Evolutionary conservation across 2,888 invertebrate species (phyloP).

Genomic region (Heliconius aoede): DNA sequence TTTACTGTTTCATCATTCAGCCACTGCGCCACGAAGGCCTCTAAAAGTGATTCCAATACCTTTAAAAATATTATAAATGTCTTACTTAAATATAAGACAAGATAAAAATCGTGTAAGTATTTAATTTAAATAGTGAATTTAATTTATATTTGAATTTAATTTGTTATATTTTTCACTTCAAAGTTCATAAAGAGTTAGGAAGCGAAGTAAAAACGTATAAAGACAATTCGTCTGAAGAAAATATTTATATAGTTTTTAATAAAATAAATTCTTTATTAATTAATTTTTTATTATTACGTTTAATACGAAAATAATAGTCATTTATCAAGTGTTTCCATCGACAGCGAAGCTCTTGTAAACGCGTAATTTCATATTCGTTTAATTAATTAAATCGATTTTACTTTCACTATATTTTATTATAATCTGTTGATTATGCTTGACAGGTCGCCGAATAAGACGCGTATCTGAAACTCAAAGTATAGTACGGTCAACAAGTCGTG

Average conservation of each 20-base stretch:
- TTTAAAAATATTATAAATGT: no score
- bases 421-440: conserved; percentile 17
- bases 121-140: no score
- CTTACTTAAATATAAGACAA: no score
- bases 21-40: no score
- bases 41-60: no score
- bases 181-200: no score
- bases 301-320: background rate
- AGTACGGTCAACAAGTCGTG: no score
- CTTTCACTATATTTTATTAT: conserved; percentile 27
- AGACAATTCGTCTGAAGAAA: background rate
- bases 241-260: background rate
- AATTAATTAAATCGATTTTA: conserved; percentile 29
- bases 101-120: no score
- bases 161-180: no score
- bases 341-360: conserved; percentile 1
- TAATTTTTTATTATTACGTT: no score
- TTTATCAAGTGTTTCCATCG: background rate
- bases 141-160: no score
- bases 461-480: conserved; percentile 4
- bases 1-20: no score
- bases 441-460: conserved; percentile 9
- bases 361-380: background rate
- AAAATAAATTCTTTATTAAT: background rate
- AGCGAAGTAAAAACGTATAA: background rate